Evolutionary conservation across 2,888 invertebrate species (phyloP), one percentile per base, ranked within the genome.

Genomic region (Drosophila peninsularis): DNA sequence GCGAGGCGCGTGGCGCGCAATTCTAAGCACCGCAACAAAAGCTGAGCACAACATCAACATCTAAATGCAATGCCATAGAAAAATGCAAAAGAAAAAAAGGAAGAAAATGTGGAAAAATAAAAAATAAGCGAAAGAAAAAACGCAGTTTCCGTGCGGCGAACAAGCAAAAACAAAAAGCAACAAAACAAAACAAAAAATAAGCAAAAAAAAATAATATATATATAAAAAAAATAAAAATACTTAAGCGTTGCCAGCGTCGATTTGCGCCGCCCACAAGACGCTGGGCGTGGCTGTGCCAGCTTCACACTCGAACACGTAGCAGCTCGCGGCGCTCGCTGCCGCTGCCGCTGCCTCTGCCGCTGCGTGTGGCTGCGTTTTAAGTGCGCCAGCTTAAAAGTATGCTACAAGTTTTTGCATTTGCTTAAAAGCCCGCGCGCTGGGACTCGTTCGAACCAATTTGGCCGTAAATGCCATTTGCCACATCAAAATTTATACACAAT

Each of bases 251-350:
- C 67, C 80, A 62, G 71, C 66, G 88, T 82, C 89, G 88, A 84
- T 84, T 84, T 88, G 83, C 62, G 79, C 73, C 76, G 82, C 82
- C 72, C 80, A 65, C 76, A 70, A 79, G 65, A 56, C 41, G 64
- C 27, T 61, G 47, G 45, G 36, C 75, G 89, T 87, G 85, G 79
- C 87, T 55, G 36, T 71, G 87, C 62, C 75, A 87, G 86, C 83
- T 85, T 88, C 78, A 89, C 85, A 85, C 85, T 85, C 85, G 82
- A 85, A 85, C 85, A 85, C 85, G 89, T 85, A 85, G 75, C 65
- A 68, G 88, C 82, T 71, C 67, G 88, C 74, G 71, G 88, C 86
- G 62, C 62, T 67, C 32, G 13, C 27, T 14, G 13, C 52, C 32
- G 10, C 50, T 41, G 34, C 45, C 24, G 24, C 24, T 24, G 24